Base-by-base conservation (phyloP, 2,888 invertebrate species). In the Thelaira solivaga region DNA sequence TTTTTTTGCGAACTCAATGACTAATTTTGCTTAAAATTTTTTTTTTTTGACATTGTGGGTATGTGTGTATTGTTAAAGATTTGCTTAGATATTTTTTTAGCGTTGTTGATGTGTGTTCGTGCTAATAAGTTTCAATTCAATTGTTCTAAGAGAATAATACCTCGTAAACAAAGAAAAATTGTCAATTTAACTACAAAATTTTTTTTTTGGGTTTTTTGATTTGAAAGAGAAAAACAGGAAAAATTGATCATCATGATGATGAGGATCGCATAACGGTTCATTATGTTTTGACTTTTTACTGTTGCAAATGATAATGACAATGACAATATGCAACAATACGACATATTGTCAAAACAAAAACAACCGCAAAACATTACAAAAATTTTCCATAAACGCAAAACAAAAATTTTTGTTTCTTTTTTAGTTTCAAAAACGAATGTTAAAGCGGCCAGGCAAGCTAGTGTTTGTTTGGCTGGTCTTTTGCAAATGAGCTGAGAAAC, bases 381-480 rank as follows among this genome's bases (percentile, higher is more conserved):
- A 62, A 72, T 62, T 74, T 74, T 74, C 74, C 74, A 74, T 78
- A 78, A 78, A 78, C 77, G 74, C 74, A 78, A 74, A 78, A 65
- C n/a, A n/a, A n/a, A n/a, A n/a, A n/a, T n/a, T 69, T 78, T 57
- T 69, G 2, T 45, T 45, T 5, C 13, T 20, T 47, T 16, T 18
- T 13, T 20, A 3, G 8, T 64, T 51, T 16, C n/a, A 26, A 34
- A 36, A 36, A 36, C 24, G 36, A 62, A 45, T 34, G n/a, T 34
- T n/a, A 4, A 24, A 45, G 4, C 20, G 8, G 29, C 8, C 20
- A 18, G 36, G 18, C 20, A 41, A n/a, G 43, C 20, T 11, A 20
- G 2, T 36, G n/a, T 16, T n/a, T 31, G 29, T 65, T 24, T n/a
- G 24, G 11, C n/a, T 10, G 4, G 59, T 7, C 13, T 36, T 61